A percentile compares a stretch with the other conserved stretches of the same genome.
Conservation (phyloP, 2,797 vertebrate species). For the Melanotaenia parkinsoni region DNA sequence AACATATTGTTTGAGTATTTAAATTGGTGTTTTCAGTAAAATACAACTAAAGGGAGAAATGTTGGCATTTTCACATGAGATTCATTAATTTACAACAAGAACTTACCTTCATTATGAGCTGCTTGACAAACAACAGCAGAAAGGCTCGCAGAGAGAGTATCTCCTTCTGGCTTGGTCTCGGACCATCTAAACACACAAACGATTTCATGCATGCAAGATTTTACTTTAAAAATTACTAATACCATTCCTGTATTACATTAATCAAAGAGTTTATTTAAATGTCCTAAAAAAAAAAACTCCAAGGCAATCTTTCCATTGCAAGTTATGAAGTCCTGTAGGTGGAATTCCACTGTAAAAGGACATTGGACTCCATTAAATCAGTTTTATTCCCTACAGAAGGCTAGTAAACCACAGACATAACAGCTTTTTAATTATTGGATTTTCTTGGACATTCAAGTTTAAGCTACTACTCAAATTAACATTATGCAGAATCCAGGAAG, state of each 20-base stretch:
- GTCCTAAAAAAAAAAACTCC: too few species aligned
- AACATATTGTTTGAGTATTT: not conserved
- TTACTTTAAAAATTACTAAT: too few species aligned
- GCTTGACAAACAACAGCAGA: slow-evolving; percentile 94
- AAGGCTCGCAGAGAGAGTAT: slow-evolving; percentile 92
- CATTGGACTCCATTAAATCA: too few species aligned
- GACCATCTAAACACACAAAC: slow-evolving; percentile 85
- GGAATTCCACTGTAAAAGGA: too few species aligned
- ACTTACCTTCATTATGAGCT: slow-evolving; percentile 96
- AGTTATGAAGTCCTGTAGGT: too few species aligned
- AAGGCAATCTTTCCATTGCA: too few species aligned
- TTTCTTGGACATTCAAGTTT: not conserved
- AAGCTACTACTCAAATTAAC: not conserved
- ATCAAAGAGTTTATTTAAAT: too few species aligned
- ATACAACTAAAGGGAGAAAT: not conserved
- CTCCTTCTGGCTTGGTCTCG: slow-evolving; percentile 93
- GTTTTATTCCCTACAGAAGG: too few species aligned
- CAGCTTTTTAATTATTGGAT: not conserved
- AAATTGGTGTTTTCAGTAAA: not conserved
- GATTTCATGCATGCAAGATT: not conserved
- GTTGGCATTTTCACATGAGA: not conserved
- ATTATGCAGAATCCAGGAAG: too few species aligned
- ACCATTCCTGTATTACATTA: too few species aligned
- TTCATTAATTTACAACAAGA: not conserved
- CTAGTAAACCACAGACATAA: too few species aligned